Conservation (phyloP, 2,113 vertebrate species). For the Mobula hypostoma region DNA sequence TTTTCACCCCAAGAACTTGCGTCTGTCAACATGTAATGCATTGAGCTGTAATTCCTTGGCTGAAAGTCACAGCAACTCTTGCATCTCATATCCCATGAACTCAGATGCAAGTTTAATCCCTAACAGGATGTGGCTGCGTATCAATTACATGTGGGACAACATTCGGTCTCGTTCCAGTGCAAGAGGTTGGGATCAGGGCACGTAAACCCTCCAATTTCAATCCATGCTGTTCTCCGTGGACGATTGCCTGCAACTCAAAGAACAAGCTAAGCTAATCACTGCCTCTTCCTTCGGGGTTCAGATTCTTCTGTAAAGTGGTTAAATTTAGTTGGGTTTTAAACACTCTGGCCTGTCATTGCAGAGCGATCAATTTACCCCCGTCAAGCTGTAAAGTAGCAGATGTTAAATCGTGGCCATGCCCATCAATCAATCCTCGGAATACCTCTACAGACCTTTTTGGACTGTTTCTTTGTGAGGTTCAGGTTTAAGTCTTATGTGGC, state of each 20-base stretch:
- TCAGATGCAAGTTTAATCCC: background rate
- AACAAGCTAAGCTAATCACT: background rate
- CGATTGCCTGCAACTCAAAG: background rate
- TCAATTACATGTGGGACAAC: background rate
- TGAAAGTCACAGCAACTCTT: background rate
- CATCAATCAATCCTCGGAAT: conserved; percentile 57
- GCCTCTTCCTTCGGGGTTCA: background rate
- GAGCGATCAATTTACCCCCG: conserved; percentile 69
- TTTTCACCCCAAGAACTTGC: background rate
- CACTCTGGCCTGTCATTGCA: conserved; percentile 59
- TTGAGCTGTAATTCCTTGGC: background rate
- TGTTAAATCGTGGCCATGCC: conserved; percentile 62
- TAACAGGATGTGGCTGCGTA: background rate
- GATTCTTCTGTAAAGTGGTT: conserved; percentile 58
- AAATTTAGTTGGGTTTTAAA: conserved; percentile 70
- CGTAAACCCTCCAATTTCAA: background rate
- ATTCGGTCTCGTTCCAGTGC: background rate
- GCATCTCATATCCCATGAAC: background rate
- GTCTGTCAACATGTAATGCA: background rate
- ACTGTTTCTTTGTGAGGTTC: background rate
- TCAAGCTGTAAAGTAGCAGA: conserved; percentile 67
- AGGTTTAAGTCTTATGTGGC: background rate
- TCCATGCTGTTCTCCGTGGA: background rate
- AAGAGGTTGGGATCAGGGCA: background rate
- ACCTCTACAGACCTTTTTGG: background rate